Evolutionary conservation across 1,140 invertebrate species (phyloP).

Genomic region (Gonatopus flavifemur): DNA sequence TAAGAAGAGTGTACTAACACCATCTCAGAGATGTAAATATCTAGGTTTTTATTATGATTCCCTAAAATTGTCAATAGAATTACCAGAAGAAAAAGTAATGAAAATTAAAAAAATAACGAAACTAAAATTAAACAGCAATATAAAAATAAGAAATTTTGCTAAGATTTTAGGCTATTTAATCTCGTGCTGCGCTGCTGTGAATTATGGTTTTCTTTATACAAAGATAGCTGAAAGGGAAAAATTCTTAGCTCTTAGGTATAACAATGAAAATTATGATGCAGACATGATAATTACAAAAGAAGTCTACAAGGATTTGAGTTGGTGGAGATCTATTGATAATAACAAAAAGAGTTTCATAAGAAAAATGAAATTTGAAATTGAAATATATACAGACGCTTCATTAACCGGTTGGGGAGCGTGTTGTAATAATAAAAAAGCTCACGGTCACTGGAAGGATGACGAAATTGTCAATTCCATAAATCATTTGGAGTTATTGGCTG

Average conservation of each 20-base stretch:
- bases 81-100: neutral
- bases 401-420: slow-evolving; percentile 4
- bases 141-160: slow-evolving; percentile 15
- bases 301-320: slow-evolving; percentile 1
- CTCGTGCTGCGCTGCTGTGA: slow-evolving; percentile 10
- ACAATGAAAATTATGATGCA: slow-evolving; percentile 11
- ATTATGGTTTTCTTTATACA: slow-evolving; percentile 13
- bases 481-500: neutral
- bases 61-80: neutral
- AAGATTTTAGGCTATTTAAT: slow-evolving; percentile 9
- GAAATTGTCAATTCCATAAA: neutral
- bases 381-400: slow-evolving; percentile 23
- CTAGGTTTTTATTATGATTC: slow-evolving; percentile 7
- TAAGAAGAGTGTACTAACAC: neutral
- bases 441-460: neutral
- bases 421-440: neutral
- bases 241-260: slow-evolving; percentile 9
- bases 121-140: neutral
- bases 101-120: neutral
- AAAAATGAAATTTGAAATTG: neutral
- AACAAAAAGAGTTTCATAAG: slow-evolving; percentile 1
- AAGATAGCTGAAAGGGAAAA: slow-evolving; percentile 12
- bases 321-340: slow-evolving; percentile 1
- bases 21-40: neutral
- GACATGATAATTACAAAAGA: slow-evolving; percentile 2